These are phyloP conservation scores for Sebastes oblongus DNA, from an alignment of 2,797 vertebrate genomes.

Conservation along the genomic window DNA sequence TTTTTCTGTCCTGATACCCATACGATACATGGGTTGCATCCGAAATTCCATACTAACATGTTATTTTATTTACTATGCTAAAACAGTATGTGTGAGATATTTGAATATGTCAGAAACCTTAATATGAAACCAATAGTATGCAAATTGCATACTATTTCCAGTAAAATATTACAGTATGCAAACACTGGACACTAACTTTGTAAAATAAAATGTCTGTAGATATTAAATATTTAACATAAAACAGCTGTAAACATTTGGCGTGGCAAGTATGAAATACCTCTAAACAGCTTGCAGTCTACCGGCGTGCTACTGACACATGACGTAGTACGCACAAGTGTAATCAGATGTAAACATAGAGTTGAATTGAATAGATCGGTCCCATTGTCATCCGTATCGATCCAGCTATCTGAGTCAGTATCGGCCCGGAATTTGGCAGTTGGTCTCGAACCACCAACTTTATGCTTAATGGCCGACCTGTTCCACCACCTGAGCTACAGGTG, in stretches of 20 bases:
- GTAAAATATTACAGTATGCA: too few species aligned
- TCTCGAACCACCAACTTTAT: not conserved
- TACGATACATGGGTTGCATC: too few species aligned
- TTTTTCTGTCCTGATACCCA: too few species aligned
- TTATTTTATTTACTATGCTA: too few species aligned
- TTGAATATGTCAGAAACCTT: too few species aligned
- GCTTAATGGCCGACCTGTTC: not conserved
- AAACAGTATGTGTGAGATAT: too few species aligned
- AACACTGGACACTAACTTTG: not conserved
- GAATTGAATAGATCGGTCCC: not conserved
- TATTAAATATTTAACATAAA: too few species aligned
- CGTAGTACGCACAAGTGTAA: not conserved
- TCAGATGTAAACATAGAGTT: not conserved
- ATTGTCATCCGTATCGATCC: not conserved
- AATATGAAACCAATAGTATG: too few species aligned
- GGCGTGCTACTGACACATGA: not conserved
- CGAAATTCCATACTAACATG: too few species aligned
- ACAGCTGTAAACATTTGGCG: too few species aligned
- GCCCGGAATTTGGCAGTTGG: not conserved
- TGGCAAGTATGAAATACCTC: not conserved
- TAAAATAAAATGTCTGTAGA: not conserved
- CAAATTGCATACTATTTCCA: too few species aligned
- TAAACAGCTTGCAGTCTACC: not conserved
- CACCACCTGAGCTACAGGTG: too few species aligned
- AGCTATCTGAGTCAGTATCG: not conserved